Conservation (phyloP, 2,797 vertebrate genomes). For the Phoxinus dragarum region DNA sequence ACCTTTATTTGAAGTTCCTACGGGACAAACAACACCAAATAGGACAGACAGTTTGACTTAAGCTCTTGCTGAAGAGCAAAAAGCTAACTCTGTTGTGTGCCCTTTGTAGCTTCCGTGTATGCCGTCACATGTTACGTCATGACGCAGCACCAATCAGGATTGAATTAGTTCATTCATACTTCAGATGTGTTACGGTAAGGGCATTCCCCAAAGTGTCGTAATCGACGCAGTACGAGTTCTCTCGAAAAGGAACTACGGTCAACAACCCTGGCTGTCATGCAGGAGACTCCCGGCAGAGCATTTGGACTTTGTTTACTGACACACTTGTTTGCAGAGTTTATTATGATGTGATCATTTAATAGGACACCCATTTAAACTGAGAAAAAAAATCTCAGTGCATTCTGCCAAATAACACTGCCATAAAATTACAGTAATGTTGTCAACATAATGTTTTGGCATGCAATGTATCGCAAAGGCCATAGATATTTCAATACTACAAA, state of each 20-base stretch:
- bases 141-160: too few species aligned
- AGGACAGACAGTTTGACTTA: too few species aligned
- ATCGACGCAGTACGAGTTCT: too few species aligned
- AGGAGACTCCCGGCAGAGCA: constrained; percentile 28
- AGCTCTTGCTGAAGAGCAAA: too few species aligned
- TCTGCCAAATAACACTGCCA: constrained; percentile 1
- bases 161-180: too few species aligned
- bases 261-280: constrained; percentile 27
- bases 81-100: too few species aligned
- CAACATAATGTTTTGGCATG: constrained; percentile 31
- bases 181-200: too few species aligned
- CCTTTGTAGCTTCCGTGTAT: too few species aligned
- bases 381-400: constrained; percentile 9
- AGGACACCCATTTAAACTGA: constrained; percentile 38
- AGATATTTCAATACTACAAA: constrained; percentile 16
- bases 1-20: too few species aligned
- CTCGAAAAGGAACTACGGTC: background rate
- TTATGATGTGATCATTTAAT: constrained; percentile 46
- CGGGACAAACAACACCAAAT: too few species aligned
- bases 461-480: background rate
- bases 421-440: constrained; percentile 17
- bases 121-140: too few species aligned
- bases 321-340: constrained; percentile 49
- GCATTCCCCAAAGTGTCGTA: too few species aligned
- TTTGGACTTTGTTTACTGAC: constrained; percentile 38